Evolutionary conservation across 2,888 invertebrate species (phyloP), one percentile per base, ranked within the genome.

Genomic region (Meiosimyza platycephala): DNA sequence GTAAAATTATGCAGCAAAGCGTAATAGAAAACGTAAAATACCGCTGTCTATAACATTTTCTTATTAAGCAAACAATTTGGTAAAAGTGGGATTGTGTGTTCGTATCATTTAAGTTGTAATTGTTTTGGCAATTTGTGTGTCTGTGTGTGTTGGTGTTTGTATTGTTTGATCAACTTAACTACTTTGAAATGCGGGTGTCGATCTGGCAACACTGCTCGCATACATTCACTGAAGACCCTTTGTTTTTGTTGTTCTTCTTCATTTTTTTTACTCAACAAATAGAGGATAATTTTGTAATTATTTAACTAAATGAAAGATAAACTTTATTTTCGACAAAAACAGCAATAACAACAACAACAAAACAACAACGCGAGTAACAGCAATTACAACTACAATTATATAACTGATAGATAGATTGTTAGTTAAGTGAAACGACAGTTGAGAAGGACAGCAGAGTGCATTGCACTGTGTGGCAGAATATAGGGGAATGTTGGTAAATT

Each of bases 291-390:
- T 40, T 60, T 60, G 69, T 60, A 48, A 69, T 69, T 50, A 69
- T 69, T 69, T 69, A 60, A 69, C 60, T 50, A 69, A 69, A 60
- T 69, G 48, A 69, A 52, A 40, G 50, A 69, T 52, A 65, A 69
- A 69, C 51, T 60, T 60, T 59, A 48, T 47, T 33, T 69, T 59
- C 6, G 11, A 11, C n/a, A 18, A 65, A 51, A 69, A n/a, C 59
- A 69, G 12, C 51, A 54, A 18, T 1, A 59, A 28, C 57, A 28
- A 50, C 51, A 51, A 6, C 40, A 40, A 9, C 40, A 40, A 40
- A 40, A 40, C 40, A 40, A 40, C 40, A 40, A 40, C 40, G 40
- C 5, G 9, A 9, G 40, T 40, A 40, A 40, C 40, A 40, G 9
- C 40, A 40, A 40, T 40, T 40, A 40, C 40, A 40, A 40, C 6